These are phyloP conservation scores for Borostomias antarcticus DNA, from an alignment of 2,797 vertebrate species.

Conservation along the genomic window DNA sequence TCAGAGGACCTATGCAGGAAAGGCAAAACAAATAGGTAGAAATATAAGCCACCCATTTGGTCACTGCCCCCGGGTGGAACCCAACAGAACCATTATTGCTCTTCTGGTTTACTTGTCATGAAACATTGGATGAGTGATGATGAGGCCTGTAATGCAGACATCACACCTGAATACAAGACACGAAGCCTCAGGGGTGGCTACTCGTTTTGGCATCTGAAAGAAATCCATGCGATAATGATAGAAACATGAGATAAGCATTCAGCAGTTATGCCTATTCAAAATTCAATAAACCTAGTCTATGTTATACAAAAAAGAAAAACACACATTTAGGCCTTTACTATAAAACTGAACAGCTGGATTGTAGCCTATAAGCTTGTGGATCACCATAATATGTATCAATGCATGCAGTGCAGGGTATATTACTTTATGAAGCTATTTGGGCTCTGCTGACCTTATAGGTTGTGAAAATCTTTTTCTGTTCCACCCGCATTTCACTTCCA, in stretches of 20 bases:
- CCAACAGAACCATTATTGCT: not conserved
- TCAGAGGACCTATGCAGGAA: too few relatives aligned
- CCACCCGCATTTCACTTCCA: not conserved
- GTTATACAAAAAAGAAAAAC: not conserved
- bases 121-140: not conserved
- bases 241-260: not conserved
- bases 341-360: not conserved
- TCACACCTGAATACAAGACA: slow-evolving; percentile 1
- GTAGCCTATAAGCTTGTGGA: too few relatives aligned
- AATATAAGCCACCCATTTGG: too few relatives aligned
- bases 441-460: not conserved
- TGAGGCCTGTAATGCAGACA: not conserved
- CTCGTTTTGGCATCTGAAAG: not conserved
- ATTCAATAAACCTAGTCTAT: too few relatives aligned
- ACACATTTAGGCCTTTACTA: too few relatives aligned
- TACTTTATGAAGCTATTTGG: not conserved
- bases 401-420: not conserved
- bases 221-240: not conserved
- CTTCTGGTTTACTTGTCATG: not conserved
- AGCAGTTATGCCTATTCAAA: not conserved
- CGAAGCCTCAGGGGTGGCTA: not conserved
- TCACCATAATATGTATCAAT: not conserved
- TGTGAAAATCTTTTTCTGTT: not conserved
- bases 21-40: too few relatives aligned
- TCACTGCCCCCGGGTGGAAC: not conserved